Evolutionary conservation across 53 echinoderm and acorn worm species (phyloP).

Genomic region (Zoroaster sp.): DNA sequence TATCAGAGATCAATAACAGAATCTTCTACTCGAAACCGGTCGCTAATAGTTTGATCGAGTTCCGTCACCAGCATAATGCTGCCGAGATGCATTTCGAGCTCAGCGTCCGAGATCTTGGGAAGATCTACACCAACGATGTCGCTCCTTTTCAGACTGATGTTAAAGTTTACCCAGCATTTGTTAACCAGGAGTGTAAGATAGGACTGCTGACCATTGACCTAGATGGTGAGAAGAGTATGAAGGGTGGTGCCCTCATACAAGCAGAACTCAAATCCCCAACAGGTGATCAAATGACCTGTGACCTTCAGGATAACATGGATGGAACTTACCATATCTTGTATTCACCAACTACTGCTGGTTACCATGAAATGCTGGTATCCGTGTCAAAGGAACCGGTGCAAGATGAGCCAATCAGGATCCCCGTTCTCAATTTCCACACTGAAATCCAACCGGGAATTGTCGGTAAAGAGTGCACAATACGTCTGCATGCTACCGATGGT

Average conservation of each 20-base stretch:
- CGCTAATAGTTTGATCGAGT: conserved; percentile 69
- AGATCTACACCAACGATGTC: conserved; percentile 59
- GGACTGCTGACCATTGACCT: conserved; percentile 55
- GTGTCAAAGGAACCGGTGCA: conserved; percentile 69
- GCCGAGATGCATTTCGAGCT: conserved; percentile 59
- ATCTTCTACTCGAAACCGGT: conserved; percentile 67
- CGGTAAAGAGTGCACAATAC: conserved; percentile 63
- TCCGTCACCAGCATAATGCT: conserved; percentile 64
- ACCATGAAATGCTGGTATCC: conserved; percentile 54
- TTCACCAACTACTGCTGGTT: conserved; percentile 50
- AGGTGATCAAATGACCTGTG: conserved; percentile 33
- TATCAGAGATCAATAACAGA: conserved; percentile 53
- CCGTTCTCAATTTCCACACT: conserved; percentile 51
- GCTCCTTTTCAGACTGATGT: conserved; percentile 76
- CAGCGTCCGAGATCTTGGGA: conserved; percentile 69
- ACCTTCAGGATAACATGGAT: conserved; percentile 70
- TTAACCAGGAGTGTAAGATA: conserved; percentile 69
- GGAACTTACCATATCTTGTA: conserved; percentile 67
- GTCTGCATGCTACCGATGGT: conserved; percentile 58
- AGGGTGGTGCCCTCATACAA: conserved; percentile 60
- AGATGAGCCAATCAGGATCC: conserved; percentile 49
- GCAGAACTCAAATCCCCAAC: conserved; percentile 52
- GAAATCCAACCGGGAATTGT: conserved; percentile 60
- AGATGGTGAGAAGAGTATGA: conserved; percentile 50
- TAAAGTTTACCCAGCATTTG: conserved; percentile 57